Evolutionary conservation across 2,797 vertebrate genomes (phyloP).

Genomic region (Prunella strophiata): DNA sequence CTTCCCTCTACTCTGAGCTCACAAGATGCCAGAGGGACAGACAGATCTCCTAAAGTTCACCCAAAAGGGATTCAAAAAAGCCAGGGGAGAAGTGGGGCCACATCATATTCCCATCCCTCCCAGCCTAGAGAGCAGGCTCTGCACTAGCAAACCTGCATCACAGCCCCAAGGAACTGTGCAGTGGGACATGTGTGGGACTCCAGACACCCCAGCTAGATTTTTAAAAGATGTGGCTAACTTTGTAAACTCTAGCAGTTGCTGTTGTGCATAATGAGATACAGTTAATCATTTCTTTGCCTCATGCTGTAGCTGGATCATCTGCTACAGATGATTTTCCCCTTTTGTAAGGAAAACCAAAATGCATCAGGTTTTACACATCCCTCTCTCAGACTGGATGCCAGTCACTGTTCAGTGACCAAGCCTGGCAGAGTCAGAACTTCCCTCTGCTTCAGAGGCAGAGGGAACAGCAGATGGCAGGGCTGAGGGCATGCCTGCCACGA

Average conservation of each 20-base stretch:
- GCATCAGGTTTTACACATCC: not conserved
- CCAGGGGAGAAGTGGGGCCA: not conserved
- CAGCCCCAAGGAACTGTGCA: not conserved
- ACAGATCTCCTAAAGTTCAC: not conserved
- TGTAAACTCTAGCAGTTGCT: conserved; percentile 1
- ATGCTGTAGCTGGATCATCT: conserved; percentile 5
- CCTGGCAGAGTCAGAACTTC: not conserved
- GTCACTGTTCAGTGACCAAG: not conserved
- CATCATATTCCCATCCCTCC: not conserved
- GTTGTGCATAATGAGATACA: conserved; percentile 1
- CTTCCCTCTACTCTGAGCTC: not conserved
- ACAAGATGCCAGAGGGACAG: not conserved
- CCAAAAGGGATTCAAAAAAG: not conserved
- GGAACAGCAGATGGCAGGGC: not conserved
- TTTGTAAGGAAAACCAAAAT: not conserved
- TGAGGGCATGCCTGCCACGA: not conserved
- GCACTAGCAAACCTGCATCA: not conserved
- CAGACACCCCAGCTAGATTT: not conserved
- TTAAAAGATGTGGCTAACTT: conserved; percentile 29
- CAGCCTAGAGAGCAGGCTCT: not conserved
- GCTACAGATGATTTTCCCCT: not conserved
- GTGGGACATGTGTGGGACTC: not conserved
- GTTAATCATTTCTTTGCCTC: not conserved
- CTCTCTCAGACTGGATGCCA: rapidly evolving
- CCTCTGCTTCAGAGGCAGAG: not conserved